These are phyloP conservation scores for Zapornia atra DNA, from an alignment of 2,113 vertebrate species.

Conservation along the genomic window DNA sequence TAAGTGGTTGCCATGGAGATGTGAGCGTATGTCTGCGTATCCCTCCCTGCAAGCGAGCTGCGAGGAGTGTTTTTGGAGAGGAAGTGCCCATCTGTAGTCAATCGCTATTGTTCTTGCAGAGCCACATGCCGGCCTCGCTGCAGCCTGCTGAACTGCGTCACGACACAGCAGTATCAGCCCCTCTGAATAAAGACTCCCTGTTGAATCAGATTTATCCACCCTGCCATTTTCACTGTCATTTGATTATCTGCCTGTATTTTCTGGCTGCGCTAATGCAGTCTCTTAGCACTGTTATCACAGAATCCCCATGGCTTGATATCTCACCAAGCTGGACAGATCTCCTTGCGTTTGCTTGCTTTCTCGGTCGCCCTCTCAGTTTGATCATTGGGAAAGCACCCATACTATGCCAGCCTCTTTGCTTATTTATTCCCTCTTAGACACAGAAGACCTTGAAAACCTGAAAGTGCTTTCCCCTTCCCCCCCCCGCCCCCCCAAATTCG, in stretches of 20 bases:
- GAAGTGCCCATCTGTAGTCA: conserved; percentile 74
- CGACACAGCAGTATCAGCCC: not conserved
- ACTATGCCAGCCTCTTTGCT: not conserved
- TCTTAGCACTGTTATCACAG: conserved; percentile 20
- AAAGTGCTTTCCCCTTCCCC: not conserved
- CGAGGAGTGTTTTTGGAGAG: conserved; percentile 70
- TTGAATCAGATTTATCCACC: conserved; percentile 45
- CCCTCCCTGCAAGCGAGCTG: conserved; percentile 38
- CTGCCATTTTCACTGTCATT: conserved; percentile 58
- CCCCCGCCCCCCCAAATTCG: not conserved
- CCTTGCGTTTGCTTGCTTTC: not conserved
- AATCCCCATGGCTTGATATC: not conserved
- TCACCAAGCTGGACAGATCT: not conserved
- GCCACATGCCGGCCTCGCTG: not conserved
- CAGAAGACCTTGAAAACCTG: not conserved
- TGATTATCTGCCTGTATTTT: conserved; percentile 59
- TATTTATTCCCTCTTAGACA: not conserved
- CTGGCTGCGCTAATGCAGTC: conserved; percentile 41
- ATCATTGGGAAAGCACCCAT: not conserved
- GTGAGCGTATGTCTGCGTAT: conserved; percentile 71
- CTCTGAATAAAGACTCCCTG: conserved; percentile 44
- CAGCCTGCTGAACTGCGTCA: conserved; percentile 35
- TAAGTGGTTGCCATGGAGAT: conserved; percentile 80
- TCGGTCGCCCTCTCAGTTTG: not conserved
- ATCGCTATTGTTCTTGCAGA: conserved; percentile 25